Conservation (phyloP, 2,797 vertebrate species). For the Rhinoraja longicauda region DNA sequence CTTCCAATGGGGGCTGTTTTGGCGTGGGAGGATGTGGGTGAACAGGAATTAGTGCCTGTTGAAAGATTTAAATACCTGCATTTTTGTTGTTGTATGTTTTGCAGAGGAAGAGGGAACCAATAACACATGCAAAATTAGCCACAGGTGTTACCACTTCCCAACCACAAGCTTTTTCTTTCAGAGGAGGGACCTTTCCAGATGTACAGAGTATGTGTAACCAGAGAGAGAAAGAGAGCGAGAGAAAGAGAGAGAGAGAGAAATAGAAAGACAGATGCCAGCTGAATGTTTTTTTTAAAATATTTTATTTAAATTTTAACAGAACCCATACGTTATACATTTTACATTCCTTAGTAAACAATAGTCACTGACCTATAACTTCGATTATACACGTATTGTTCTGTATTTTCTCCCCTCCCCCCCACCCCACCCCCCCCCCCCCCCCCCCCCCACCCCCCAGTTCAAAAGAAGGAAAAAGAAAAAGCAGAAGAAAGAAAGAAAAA, state of each 20-base stretch:
- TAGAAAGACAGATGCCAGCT: neutral
- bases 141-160: neutral
- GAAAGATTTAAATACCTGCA: neutral
- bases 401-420: no score
- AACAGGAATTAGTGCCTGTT: neutral
- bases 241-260: neutral
- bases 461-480: no score
- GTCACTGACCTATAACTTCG: no score
- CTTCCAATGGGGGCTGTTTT: neutral
- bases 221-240: neutral
- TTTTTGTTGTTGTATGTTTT: no score
- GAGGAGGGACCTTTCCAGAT: conserved; percentile 5
- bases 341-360: no score
- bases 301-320: no score
- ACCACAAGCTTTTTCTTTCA: neutral
- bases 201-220: neutral
- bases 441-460: no score
- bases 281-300: no score
- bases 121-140: neutral
- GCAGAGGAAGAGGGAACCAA: neutral
- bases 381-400: no score
- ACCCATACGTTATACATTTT: no score
- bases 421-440: no score
- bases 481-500: no score
- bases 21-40: neutral